A percentile compares a stretch with the other conserved stretches of the same genome.
Evolutionary conservation across 2,797 vertebrate genomes (phyloP).

Genomic region (Rhinella marina): DNA sequence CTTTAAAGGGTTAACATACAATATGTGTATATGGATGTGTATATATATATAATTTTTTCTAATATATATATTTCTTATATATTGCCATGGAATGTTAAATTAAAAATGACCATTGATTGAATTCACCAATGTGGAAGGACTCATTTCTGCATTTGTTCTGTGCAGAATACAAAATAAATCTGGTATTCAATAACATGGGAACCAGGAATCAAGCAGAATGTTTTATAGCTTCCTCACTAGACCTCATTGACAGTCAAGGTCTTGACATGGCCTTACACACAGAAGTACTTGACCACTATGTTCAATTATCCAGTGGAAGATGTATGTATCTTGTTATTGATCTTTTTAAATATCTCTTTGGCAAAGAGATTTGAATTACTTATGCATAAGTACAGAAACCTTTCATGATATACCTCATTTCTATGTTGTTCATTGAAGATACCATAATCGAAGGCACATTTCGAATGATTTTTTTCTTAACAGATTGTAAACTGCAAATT

Average conservation of each 20-base stretch:
- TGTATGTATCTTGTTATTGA: slow-evolving; percentile 9
- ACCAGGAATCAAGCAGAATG: slow-evolving; percentile 15
- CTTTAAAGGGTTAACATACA: too few species aligned
- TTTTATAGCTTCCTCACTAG: slow-evolving; percentile 24
- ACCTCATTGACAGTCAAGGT: slow-evolving; percentile 23
- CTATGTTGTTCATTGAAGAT: background rate
- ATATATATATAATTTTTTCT: background rate
- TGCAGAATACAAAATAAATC: background rate
- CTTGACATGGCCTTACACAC: slow-evolving; percentile 24
- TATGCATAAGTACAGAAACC: slow-evolving; percentile 21
- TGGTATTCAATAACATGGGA: background rate
- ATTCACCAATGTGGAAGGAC: background rate
- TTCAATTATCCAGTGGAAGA: slow-evolving; percentile 24
- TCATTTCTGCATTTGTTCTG: background rate
- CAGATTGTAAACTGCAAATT: background rate
- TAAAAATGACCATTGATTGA: background rate
- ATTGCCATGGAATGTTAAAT: background rate
- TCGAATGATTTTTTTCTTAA: background rate
- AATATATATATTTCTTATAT: too few species aligned
- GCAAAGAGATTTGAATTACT: slow-evolving; percentile 20
- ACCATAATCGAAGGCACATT: background rate
- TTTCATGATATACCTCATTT: background rate
- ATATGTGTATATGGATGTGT: background rate
- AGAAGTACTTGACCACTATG: slow-evolving; percentile 30
- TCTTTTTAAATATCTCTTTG: slow-evolving; percentile 16